Conservation (phyloP, 2,113 vertebrate species). For the Scopus umbretta region DNA sequence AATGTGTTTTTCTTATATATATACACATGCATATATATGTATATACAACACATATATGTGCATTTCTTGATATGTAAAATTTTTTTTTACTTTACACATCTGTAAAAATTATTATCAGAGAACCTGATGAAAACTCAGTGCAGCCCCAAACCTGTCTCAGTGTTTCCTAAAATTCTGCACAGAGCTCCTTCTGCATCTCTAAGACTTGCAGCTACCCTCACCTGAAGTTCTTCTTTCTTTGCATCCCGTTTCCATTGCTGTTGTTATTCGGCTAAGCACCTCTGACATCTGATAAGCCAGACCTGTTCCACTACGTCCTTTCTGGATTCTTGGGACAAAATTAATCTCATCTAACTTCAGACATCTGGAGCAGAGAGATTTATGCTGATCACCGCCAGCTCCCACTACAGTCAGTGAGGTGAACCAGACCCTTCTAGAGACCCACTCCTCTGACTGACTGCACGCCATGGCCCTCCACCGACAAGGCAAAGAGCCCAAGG, state of each 20-base stretch:
- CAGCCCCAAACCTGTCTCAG: background rate
- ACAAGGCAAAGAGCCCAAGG: background rate
- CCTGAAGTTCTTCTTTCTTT: background rate
- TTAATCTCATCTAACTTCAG: background rate
- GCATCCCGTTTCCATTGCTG: background rate
- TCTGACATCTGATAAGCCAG: background rate
- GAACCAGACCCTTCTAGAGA: background rate
- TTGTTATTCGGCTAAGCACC: background rate
- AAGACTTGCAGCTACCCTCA: background rate
- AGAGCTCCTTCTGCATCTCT: background rate
- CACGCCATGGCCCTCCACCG: background rate
- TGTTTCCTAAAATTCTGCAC: background rate
- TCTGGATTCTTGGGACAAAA: background rate
- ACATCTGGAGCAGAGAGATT: background rate
- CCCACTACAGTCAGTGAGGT: background rate
- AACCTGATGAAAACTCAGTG: background rate
- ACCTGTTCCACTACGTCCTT: background rate
- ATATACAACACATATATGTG: too few relatives aligned
- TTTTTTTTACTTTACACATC: background rate
- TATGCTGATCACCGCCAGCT: background rate
- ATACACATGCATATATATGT: background rate
- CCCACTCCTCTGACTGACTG: background rate
- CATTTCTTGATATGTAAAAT: background rate
- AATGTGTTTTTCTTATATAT: background rate
- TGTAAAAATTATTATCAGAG: background rate